Evolutionary conservation across 2,888 invertebrate species (phyloP).

Genomic region (Drosophila algonquin): DNA sequence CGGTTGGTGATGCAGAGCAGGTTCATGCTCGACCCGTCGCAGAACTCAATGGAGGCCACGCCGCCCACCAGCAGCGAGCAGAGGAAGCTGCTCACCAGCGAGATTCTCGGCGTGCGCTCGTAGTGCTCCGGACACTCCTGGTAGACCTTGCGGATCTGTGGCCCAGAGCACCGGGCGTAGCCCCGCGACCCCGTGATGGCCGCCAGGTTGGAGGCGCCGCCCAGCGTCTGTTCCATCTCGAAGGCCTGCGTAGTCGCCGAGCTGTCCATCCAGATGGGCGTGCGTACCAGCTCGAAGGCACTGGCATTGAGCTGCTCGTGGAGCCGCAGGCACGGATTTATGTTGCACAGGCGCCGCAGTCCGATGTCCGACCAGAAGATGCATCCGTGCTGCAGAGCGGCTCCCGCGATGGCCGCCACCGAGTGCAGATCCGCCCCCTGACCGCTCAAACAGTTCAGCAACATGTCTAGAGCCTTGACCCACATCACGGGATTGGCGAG

Average conservation of each 20-base stretch:
- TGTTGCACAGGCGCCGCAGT: conserved; percentile 56
- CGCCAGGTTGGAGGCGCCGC: conserved; percentile 16
- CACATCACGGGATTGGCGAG: conserved; percentile 94
- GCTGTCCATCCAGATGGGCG: conserved; percentile 27
- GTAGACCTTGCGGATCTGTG: conserved; percentile 52
- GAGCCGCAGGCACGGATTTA: conserved; percentile 28
- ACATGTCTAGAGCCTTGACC: conserved; percentile 96
- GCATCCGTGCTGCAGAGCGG: conserved; percentile 52
- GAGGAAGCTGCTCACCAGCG: conserved; percentile 61
- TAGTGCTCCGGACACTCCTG: conserved; percentile 30
- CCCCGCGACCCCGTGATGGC: conserved; percentile 52
- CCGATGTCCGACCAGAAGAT: conserved; percentile 62
- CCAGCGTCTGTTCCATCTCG: conserved; percentile 44
- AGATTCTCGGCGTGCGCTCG: conserved; percentile 48
- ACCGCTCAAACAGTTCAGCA: conserved; percentile 91
- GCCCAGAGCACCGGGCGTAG: conserved; percentile 41
- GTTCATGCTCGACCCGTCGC: conserved; percentile 54
- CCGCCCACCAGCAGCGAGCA: conserved; percentile 58
- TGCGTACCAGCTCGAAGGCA: conserved; percentile 35
- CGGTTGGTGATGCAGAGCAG: conserved; percentile 90
- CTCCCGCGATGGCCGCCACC: conserved; percentile 87
- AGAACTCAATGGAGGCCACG: conserved; percentile 59
- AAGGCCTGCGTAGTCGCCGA: conserved; percentile 17
- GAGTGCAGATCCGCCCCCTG: conserved; percentile 91
- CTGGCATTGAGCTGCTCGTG: conserved; percentile 57